Evolutionary conservation across 2,113 vertebrate species (phyloP).

Genomic region (Poeciliopsis prolifica): DNA sequence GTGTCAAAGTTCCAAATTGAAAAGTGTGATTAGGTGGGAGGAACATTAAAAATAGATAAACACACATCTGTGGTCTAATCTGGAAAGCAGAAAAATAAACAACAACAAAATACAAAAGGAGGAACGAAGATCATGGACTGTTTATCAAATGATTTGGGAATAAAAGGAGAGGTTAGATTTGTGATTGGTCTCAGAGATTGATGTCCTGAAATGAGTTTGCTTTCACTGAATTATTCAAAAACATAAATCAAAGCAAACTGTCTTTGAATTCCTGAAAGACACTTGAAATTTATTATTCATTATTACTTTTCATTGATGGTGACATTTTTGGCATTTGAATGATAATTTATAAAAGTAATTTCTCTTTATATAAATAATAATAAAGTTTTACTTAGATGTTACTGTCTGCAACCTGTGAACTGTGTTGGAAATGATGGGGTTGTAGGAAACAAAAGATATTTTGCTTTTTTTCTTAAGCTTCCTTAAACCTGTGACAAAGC

Average conservation of each 20-base stretch:
- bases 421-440: neutral
- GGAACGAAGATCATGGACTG: conserved; percentile 12
- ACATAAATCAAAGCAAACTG: neutral
- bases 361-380: neutral
- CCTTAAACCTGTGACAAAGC: neutral
- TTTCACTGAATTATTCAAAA: conserved; percentile 24
- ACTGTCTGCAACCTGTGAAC: neutral
- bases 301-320: neutral
- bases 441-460: neutral
- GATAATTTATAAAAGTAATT: neutral
- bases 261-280: neutral
- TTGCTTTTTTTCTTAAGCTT: neutral
- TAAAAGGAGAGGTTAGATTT: conserved; percentile 32
- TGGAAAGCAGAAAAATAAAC: neutral
- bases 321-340: neutral
- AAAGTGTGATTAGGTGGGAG: conserved; percentile 66
- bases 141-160: conserved; percentile 25
- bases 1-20: conserved; percentile 63
- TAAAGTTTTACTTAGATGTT: neutral
- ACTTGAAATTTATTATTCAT: neutral
- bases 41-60: conserved; percentile 65
- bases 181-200: conserved; percentile 1
- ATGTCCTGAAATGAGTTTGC: conserved; percentile 12
- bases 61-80: conserved; percentile 54
- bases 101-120: conserved; percentile 25